phyloP scores from a whole-genome alignment of 2,113 vertebrate genomes.

The Hydrochoerus hydrochaeris region DNA sequence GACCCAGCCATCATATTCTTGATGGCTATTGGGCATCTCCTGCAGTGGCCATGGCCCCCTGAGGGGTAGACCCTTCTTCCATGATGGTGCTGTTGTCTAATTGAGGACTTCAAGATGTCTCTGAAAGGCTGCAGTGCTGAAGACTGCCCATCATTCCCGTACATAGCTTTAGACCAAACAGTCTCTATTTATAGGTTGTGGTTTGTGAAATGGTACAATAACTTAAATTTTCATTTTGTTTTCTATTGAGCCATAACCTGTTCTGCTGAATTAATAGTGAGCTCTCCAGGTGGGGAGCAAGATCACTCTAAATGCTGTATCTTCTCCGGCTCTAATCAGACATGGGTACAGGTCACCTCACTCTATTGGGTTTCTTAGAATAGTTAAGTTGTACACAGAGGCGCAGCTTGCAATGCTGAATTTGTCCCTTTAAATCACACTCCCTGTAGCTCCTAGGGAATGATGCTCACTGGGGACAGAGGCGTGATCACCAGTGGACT shows the following conservation, averaged over 20 bases:
- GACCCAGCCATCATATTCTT: background rate
- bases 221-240: background rate
- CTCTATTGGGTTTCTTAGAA: background rate
- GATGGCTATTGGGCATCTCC: background rate
- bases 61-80: background rate
- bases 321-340: background rate
- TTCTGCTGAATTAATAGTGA: background rate
- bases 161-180: background rate
- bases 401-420: background rate
- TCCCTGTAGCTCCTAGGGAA: background rate
- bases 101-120: background rate
- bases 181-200: background rate
- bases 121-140: background rate
- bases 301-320: background rate
- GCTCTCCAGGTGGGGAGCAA: background rate
- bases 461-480: background rate
- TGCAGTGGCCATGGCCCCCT: background rate
- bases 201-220: background rate
- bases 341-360: background rate
- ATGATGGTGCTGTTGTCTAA: background rate
- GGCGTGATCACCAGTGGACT: background rate
- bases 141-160: background rate
- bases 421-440: background rate
- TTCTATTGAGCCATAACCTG: background rate
- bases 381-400: background rate